Base-by-base conservation (phyloP, 2,888 invertebrate species). In the Parthenolecanium corni region DNA sequence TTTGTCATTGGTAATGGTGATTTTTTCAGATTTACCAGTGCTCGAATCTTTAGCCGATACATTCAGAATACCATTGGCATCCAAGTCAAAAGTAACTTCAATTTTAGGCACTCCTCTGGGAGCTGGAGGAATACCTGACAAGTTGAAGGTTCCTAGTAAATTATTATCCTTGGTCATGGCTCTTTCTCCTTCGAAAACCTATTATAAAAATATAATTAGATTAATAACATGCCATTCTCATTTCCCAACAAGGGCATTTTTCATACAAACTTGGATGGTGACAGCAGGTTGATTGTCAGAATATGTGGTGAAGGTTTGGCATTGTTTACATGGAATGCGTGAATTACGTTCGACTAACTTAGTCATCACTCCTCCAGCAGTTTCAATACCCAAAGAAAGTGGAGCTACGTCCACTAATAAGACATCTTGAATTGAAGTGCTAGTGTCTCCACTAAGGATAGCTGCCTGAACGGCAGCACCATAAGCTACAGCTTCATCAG, bases 401-500 rank as follows among this genome's bases (percentile, higher is more conserved):
- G 79, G 82, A 0, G 83, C 78, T 1, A 84, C 83, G 70, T 85
- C 85, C 0, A 84, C 81, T 11, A 85, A 73, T 0, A 85, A 74
- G 0, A 85, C 81, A 69, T 85, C 89, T 71, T 86, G 85, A 68
- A 89, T 86, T 74, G 78, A 80, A 3, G 82, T 77, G 65, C 75
- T 76, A 11, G 70, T 72, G 65, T 72, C 69, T n/a, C 74, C 92
- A 18, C 83, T 82, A 18, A 95, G 77, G 68, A 93, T 92, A 47
- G 93, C 94, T 1, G 92, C 94, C 74, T 94, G 94, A 0, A 94
- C 90, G 20, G 93, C 92, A 2, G 93, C 92, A 3, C 92, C 92
- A 71, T 92, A 94, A 0, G 94, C 94, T 1, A 94, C 88, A 6
- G 94, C 88, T 74, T 91, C 90, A 71, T 87, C 84, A 2, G 80